Conservation (phyloP, 2,113 vertebrate species). For the Malurus alboscapulatus region DNA sequence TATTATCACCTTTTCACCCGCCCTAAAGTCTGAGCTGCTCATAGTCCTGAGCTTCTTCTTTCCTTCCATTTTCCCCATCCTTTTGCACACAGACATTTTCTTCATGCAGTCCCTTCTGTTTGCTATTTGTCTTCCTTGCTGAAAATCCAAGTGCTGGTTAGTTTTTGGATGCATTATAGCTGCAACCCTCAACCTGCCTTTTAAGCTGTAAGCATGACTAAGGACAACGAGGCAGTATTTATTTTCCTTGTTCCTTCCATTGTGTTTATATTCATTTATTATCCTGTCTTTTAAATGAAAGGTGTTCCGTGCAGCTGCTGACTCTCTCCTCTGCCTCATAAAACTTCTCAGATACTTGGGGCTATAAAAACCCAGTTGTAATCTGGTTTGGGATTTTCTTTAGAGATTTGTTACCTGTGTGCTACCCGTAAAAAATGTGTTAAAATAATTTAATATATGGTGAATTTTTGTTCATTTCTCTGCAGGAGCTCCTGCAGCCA, state of each 20-base stretch:
- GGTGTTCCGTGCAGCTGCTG: conserved; percentile 27
- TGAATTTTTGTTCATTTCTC: conserved; percentile 23
- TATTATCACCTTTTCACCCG: neutral
- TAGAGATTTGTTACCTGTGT: conserved; percentile 39
- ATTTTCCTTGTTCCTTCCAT: neutral
- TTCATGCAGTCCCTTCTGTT: neutral
- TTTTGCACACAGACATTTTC: neutral
- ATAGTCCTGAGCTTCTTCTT: neutral
- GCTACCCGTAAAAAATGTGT: conserved; percentile 18
- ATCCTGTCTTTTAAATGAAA: conserved; percentile 33
- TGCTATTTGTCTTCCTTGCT: neutral
- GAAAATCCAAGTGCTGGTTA: neutral
- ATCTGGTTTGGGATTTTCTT: conserved; percentile 52
- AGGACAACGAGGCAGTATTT: conserved; percentile 27
- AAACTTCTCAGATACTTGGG: conserved; percentile 24
- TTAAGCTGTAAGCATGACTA: neutral
- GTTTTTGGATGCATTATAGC: neutral
- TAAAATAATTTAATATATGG: conserved; percentile 44
- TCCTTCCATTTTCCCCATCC: neutral
- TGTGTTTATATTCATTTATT: conserved; percentile 43
- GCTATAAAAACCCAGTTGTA: conserved; percentile 42
- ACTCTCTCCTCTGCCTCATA: conserved; percentile 28
- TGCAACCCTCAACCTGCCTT: neutral
- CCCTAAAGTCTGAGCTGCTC: neutral
- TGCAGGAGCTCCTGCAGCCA: neutral